Conservation (phyloP, 1,140 invertebrate genomes). For the Planococcus citri region DNA sequence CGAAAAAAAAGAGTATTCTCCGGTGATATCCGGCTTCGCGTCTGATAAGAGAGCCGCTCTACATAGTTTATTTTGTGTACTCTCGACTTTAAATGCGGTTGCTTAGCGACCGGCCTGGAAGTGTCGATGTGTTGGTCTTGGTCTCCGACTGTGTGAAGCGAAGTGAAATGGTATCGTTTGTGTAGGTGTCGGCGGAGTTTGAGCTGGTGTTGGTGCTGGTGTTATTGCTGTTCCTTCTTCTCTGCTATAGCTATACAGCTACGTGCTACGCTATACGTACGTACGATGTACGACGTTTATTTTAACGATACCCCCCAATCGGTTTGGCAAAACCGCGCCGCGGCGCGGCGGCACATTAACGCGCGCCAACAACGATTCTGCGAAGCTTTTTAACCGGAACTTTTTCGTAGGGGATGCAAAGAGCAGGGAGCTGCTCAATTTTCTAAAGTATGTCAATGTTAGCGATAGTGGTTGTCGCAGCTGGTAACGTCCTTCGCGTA, state of each 20-base stretch:
- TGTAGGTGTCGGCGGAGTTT: too few relatives aligned
- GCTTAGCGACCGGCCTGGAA: neutral
- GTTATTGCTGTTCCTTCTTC: too few relatives aligned
- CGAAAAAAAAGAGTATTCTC: neutral
- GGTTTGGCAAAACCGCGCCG: neutral
- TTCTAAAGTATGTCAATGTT: slow-evolving; percentile 13
- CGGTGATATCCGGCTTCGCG: neutral
- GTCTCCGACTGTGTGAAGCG: too few relatives aligned
- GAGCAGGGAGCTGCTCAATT: neutral
- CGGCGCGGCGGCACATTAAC: neutral
- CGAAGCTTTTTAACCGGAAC: slow-evolving; percentile 7
- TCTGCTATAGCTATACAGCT: too few relatives aligned
- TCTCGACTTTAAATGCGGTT: neutral
- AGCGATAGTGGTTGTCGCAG: slow-evolving; percentile 6
- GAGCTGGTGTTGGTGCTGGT: too few relatives aligned
- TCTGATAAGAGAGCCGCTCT: neutral
- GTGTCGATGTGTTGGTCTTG: too few relatives aligned
- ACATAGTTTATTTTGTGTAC: neutral
- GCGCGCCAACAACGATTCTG: neutral
- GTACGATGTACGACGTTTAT: too few relatives aligned
- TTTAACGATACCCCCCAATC: too few relatives aligned
- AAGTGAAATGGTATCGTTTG: too few relatives aligned
- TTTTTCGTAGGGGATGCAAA: neutral
- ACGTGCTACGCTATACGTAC: too few relatives aligned
- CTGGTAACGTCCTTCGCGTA: neutral